phyloP scores from a whole-genome alignment of 2,113 vertebrate species.

The Penelope pileata region DNA sequence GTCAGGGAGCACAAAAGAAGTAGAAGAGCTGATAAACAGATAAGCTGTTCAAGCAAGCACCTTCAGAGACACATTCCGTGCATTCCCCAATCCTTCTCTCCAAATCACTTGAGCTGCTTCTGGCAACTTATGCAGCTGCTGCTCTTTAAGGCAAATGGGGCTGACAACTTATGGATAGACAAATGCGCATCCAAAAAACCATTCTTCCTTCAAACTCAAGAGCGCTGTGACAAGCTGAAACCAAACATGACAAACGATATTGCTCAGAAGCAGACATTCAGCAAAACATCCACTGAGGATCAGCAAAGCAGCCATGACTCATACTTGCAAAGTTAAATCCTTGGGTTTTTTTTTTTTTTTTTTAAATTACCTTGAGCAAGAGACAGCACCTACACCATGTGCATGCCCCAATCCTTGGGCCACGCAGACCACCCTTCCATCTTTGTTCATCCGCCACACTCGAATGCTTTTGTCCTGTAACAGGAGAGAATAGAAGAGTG shows the following conservation, averaged over 20 bases:
- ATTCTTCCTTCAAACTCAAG: neutral
- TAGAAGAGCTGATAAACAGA: neutral
- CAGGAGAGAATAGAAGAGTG: fast-evolving
- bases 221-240: neutral
- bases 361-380: conserved; percentile 94
- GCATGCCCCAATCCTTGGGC: conserved; percentile 88
- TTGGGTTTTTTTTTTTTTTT: too few species aligned
- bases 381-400: conserved; percentile 85
- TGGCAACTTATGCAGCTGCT: neutral
- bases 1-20: neutral
- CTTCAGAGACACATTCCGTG: neutral
- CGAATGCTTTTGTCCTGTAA: conserved; percentile 88
- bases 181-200: neutral
- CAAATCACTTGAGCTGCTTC: neutral
- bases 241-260: neutral
- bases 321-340: neutral
- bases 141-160: neutral
- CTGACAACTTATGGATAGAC: neutral
- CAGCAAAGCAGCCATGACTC: neutral
- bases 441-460: conserved; percentile 86
- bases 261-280: neutral
- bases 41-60: fast-evolving
- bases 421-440: conserved; percentile 83
- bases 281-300: neutral
- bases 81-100: neutral